Conservation (phyloP, 2,888 invertebrate species). For the Scaptomyza reducta region DNA sequence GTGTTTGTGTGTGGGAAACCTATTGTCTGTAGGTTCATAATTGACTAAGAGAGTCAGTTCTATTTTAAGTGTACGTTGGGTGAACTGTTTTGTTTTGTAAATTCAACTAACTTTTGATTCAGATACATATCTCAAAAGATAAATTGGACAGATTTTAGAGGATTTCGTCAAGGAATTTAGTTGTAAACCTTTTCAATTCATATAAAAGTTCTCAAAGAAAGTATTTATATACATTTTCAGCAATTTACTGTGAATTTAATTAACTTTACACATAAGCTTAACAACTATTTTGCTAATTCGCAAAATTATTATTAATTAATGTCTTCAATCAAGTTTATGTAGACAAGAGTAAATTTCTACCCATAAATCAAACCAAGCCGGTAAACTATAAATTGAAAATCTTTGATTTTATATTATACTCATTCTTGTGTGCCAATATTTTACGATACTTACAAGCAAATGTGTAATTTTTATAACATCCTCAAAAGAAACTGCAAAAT, state of each 20-base stretch:
- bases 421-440: background rate
- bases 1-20: background rate
- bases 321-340: too few relatives aligned
- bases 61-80: conserved; percentile 7
- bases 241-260: too few relatives aligned
- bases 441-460: background rate
- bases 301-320: too few relatives aligned
- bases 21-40: background rate
- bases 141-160: background rate
- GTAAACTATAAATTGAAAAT: too few relatives aligned
- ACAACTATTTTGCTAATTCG: too few relatives aligned
- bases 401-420: too few relatives aligned
- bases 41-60: background rate
- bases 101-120: background rate
- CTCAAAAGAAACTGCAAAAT: conserved; percentile 16
- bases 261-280: too few relatives aligned
- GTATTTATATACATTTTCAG: too few relatives aligned
- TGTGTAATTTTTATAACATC: background rate
- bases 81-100: background rate
- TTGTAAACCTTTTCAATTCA: too few relatives aligned
- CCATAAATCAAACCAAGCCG: too few relatives aligned
- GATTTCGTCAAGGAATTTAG: background rate
- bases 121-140: background rate
- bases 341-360: too few relatives aligned
- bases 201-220: too few relatives aligned